Conservation (phyloP, 2,797 vertebrate genomes). For the Enteromius treurensis region DNA sequence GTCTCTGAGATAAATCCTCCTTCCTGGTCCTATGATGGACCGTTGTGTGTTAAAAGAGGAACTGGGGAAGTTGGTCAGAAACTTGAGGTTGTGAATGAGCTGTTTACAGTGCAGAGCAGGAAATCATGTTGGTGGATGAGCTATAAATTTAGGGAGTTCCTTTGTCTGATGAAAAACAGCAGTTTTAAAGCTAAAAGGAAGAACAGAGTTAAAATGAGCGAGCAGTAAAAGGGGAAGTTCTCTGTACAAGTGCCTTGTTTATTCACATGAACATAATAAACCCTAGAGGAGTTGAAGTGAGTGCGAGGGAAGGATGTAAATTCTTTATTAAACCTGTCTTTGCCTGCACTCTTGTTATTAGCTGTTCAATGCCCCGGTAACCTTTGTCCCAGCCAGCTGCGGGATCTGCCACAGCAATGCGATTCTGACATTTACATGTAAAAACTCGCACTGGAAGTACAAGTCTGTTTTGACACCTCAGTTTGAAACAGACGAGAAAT, state of each 20-base stretch:
- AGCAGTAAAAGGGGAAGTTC: slow-evolving; percentile 7
- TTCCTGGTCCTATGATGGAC: slow-evolving; percentile 36
- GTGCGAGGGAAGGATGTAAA: neutral
- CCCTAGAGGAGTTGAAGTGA: neutral
- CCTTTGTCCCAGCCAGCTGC: slow-evolving; percentile 50
- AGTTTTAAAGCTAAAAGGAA: slow-evolving; percentile 1
- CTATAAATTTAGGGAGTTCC: slow-evolving; percentile 58
- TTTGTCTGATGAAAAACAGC: slow-evolving; percentile 55
- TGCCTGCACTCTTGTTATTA: slow-evolving; percentile 27
- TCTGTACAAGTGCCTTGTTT: neutral
- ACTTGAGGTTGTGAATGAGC: slow-evolving; percentile 1
- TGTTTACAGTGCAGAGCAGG: slow-evolving; percentile 56
- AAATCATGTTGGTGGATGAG: slow-evolving; percentile 55
- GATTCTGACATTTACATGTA: slow-evolving; percentile 68
- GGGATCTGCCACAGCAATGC: slow-evolving; percentile 68
- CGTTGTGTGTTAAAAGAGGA: slow-evolving; percentile 39
- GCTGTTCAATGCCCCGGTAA: slow-evolving; percentile 36
- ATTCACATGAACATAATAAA: slow-evolving; percentile 13
- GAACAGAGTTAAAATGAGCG: neutral
- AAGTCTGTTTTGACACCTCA: slow-evolving; percentile 56
- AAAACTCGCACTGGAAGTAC: slow-evolving; percentile 73
- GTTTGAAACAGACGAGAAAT: slow-evolving; percentile 35
- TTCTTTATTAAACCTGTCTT: slow-evolving; percentile 28
- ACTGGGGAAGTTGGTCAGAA: slow-evolving; percentile 31
- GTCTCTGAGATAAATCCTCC: slow-evolving; percentile 4